A percentile compares a stretch with the other conserved stretches of the same genome.
Conservation (phyloP, 2,797 vertebrate species). For the Natrix natrix region DNA sequence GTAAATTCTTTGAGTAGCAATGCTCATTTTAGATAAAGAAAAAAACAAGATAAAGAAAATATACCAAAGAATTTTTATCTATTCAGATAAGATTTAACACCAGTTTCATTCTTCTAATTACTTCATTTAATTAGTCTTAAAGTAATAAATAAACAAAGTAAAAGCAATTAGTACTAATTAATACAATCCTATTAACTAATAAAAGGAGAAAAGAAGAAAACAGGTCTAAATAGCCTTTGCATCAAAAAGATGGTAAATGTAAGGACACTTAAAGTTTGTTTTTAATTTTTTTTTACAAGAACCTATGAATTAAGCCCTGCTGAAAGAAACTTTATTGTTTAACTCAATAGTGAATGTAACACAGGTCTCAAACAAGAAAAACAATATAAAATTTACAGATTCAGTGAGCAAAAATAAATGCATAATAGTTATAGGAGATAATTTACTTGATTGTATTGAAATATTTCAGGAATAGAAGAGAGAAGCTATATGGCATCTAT, state of each 20-base stretch:
- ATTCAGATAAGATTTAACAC: conserved; percentile 47
- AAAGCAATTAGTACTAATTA: neutral
- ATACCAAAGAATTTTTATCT: conserved; percentile 48
- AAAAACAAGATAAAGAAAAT: conserved; percentile 24
- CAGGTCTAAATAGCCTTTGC: neutral
- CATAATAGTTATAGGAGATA: neutral
- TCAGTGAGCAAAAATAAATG: neutral
- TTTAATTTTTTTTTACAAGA: conserved; percentile 44
- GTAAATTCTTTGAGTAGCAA: conserved; percentile 50
- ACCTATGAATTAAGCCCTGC: conserved; percentile 29
- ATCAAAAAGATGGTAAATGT: conserved; percentile 53
- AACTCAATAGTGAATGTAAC: neutral
- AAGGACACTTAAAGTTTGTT: conserved; percentile 59
- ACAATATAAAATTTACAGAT: neutral
- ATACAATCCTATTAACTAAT: neutral
- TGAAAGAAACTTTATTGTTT: neutral
- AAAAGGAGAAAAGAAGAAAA: neutral
- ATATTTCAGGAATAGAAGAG: accelerated
- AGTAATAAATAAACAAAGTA: neutral
- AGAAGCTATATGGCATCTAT: conserved; percentile 2
- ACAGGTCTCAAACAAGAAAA: neutral
- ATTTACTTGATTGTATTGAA: neutral
- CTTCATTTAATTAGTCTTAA: neutral
- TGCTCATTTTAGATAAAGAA: conserved; percentile 45
- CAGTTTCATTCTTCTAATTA: neutral